Evolutionary conservation across 2,797 vertebrate species (phyloP), one percentile per base, ranked within the genome.

Genomic region (Carapus acus): DNA sequence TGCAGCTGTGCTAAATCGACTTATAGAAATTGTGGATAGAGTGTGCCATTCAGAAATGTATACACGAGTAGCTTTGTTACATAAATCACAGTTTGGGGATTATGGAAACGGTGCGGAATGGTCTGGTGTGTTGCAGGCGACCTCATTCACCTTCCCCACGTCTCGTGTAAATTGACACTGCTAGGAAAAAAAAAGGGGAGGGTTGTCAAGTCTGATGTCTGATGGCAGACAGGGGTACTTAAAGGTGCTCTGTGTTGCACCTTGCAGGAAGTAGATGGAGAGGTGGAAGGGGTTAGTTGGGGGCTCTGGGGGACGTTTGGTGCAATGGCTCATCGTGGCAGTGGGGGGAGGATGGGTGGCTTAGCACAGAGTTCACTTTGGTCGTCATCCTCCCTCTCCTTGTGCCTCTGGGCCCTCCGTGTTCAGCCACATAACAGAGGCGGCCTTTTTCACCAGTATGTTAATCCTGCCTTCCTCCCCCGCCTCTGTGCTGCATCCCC

Each of bases 391-490:
- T 74, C 72, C 67, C 69, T 77, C 67, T 66, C 63, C 69, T 38
- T 60, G 46, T 54, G 73, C 75, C 79, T 82, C 57, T 4, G 58
- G 72, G 79, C 77, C 55, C 14, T 66, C 62, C 62, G 29, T 40
- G 54, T 60, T 73, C 58, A 67, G 54, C 68, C 66, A 54, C 69
- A 73, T 63, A 82, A 82, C 81, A 82, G 74, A 79, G 69, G 77
- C 65, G 49, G 69, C 63, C 65, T 76, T 83, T 77, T 67, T 80
- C 68, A 72, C 60, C 76, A 68, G 58, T 73, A 76, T 81, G 78
- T 77, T 79, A 81, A 82, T 80, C 71, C 69, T 53, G 74, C 68
- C 39, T 60, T 58, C 73, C 74, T 69, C 78, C 71, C 69, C 73
- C 71, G 68, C 71, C 62, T 66, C 8, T 29, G 33, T 49, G 42